Evolutionary conservation across 2,888 invertebrate genomes (phyloP).

Genomic region (Oligia fasciuncula): DNA sequence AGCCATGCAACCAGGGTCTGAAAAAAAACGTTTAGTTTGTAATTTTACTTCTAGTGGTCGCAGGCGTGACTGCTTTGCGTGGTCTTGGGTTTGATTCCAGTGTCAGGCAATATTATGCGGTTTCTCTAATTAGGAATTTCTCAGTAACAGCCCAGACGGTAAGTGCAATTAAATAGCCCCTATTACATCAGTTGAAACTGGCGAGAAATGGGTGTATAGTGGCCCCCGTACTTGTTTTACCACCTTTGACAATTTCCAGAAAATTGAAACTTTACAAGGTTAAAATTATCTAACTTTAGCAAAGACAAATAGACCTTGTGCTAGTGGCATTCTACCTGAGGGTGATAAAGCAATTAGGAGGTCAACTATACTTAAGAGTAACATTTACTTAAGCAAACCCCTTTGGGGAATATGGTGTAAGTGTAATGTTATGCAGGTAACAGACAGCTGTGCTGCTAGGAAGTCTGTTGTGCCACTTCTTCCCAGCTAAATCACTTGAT

Average conservation of each 20-base stretch:
- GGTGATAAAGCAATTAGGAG: not conserved
- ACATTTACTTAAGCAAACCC: not conserved
- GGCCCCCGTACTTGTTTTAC: not conserved
- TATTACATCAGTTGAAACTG: not conserved
- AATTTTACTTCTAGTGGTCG: not conserved
- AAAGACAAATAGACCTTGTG: not conserved
- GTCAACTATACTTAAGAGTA: not conserved
- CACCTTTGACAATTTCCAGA: not conserved
- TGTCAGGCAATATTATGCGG: not conserved
- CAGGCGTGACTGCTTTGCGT: not conserved
- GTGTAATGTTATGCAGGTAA: not conserved
- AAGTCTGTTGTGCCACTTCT: too few relatives aligned
- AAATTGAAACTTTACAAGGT: not conserved
- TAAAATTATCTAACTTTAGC: not conserved
- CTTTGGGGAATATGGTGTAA: not conserved
- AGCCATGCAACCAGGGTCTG: slow-evolving; percentile 96
- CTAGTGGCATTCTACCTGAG: not conserved
- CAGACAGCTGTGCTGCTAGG: not conserved
- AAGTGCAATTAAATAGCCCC: too few relatives aligned
- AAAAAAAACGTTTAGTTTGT: slow-evolving; percentile 24
- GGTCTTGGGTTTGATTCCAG: not conserved
- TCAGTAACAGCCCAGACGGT: not conserved
- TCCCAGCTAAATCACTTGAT: not conserved
- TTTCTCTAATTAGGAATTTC: not conserved
- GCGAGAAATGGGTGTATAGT: not conserved